Evolutionary conservation across 2,888 invertebrate species (phyloP).

Genomic region (Macaria liturata): DNA sequence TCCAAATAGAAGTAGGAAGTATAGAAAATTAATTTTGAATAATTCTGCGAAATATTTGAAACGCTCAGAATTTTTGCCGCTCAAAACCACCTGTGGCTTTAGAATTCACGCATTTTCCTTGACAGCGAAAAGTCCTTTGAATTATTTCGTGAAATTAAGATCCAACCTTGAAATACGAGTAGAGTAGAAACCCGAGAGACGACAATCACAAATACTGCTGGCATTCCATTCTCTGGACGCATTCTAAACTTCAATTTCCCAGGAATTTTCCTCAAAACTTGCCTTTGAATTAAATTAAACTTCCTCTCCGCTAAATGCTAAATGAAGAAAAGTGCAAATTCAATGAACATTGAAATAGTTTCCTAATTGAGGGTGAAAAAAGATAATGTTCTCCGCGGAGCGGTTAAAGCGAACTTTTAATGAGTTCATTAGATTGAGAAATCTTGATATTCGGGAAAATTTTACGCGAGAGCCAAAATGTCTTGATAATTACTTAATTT

Average conservation of each 20-base stretch:
- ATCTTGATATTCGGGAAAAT: slow-evolving; percentile 20
- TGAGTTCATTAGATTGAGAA: slow-evolving; percentile 22
- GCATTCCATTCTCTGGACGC: slow-evolving; percentile 27
- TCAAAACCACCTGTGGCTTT: slow-evolving; percentile 11
- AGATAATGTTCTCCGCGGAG: slow-evolving; percentile 19
- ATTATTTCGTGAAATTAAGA: slow-evolving; percentile 20
- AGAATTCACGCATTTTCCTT: slow-evolving; percentile 6
- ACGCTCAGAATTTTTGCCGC: background rate
- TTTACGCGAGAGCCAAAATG: slow-evolving; percentile 4
- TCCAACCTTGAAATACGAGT: slow-evolving; percentile 10
- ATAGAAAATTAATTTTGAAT: background rate
- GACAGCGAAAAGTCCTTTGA: slow-evolving; percentile 2
- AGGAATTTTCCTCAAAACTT: slow-evolving; percentile 31
- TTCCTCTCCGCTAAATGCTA: slow-evolving; percentile 14
- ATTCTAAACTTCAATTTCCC: slow-evolving; percentile 27
- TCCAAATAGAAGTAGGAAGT: no score
- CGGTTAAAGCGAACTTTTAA: slow-evolving; percentile 22
- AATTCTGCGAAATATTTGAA: background rate
- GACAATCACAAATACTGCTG: slow-evolving; percentile 27
- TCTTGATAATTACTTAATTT: slow-evolving; percentile 10
- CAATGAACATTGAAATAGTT: slow-evolving; percentile 28
- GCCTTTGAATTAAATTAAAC: slow-evolving; percentile 31
- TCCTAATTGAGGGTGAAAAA: slow-evolving; percentile 24
- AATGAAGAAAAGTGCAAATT: slow-evolving; percentile 28
- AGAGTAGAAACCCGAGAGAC: slow-evolving; percentile 13